Percentiles rank a stretch among this genome's conserved stretches.
Conservation (phyloP, 2,888 invertebrate genomes). For the Andrena fulva region DNA sequence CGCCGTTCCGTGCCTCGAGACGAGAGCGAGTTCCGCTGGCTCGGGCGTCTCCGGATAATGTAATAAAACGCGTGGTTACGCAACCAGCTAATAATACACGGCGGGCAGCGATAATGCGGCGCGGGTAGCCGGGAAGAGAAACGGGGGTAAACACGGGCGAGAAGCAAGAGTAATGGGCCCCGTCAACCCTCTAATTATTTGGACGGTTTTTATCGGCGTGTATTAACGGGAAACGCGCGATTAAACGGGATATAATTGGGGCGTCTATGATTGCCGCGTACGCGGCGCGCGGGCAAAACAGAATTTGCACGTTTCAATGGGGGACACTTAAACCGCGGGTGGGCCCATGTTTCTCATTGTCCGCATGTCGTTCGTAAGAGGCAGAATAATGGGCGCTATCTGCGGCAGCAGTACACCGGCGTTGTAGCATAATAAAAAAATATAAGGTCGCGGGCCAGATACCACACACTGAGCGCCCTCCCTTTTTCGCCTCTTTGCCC, state of each 20-base stretch:
- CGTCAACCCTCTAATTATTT: background rate
- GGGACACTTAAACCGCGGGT: slow-evolving; percentile 69
- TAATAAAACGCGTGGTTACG: slow-evolving; percentile 14
- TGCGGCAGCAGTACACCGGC: slow-evolving; percentile 60
- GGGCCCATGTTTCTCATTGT: slow-evolving; percentile 71
- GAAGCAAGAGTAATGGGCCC: no score
- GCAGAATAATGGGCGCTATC: slow-evolving; percentile 74
- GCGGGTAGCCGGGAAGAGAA: background rate
- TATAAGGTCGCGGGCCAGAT: slow-evolving; percentile 67
- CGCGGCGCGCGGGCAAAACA: slow-evolving; percentile 29
- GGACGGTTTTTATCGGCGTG: background rate
- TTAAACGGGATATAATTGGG: slow-evolving; percentile 55
- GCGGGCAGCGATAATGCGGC: background rate
- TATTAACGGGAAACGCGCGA: slow-evolving; percentile 28
- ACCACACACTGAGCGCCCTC: slow-evolving; percentile 65
- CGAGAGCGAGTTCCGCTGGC: slow-evolving; percentile 26
- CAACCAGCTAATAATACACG: slow-evolving; percentile 8
- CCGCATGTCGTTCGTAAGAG: slow-evolving; percentile 72
- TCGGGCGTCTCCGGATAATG: background rate
- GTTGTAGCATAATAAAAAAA: slow-evolving; percentile 55
- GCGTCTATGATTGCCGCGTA: slow-evolving; percentile 55
- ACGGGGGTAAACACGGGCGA: background rate
- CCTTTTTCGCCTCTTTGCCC: slow-evolving; percentile 29
- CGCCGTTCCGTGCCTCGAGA: slow-evolving; percentile 31
- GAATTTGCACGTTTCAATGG: slow-evolving; percentile 68